Evolutionary conservation across 1,140 invertebrate species (phyloP).

Genomic region (Camponotus floridanus): DNA sequence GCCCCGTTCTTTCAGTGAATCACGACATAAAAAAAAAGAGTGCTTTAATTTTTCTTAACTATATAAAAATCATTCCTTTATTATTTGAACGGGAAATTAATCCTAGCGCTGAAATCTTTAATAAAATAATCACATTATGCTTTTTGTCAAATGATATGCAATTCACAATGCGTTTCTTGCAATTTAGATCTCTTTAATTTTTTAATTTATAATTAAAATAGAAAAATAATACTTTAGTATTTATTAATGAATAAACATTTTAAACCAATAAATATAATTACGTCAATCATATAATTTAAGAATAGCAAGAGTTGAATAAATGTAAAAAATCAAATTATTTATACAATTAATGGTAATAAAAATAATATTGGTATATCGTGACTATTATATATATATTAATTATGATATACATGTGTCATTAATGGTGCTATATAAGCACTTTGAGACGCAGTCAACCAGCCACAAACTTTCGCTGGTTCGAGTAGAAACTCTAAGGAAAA

Average conservation of each 20-base stretch:
- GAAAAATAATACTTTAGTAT: neutral
- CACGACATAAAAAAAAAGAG: slow-evolving; percentile 9
- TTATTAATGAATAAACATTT: neutral
- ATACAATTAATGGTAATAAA: neutral
- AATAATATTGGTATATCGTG: neutral
- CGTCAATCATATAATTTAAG: neutral
- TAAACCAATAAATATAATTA: too few relatives aligned
- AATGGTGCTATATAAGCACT: slow-evolving; percentile 8
- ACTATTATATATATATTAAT: neutral
- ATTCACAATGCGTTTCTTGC: neutral
- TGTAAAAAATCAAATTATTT: slow-evolving; percentile 2
- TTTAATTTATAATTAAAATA: neutral
- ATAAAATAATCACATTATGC: neutral
- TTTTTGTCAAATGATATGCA: neutral
- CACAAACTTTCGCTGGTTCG: slow-evolving; percentile 27
- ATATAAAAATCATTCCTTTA: slow-evolving; percentile 49
- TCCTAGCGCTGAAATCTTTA: neutral
- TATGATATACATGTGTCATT: slow-evolving; percentile 7
- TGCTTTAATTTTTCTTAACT: slow-evolving; percentile 59
- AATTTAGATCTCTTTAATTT: neutral
- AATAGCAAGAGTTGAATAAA: neutral
- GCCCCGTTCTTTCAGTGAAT: slow-evolving; percentile 50
- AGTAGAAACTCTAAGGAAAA: slow-evolving; percentile 4
- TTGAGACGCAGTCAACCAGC: neutral
- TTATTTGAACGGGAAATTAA: slow-evolving; percentile 2